Evolutionary conservation across 2,113 vertebrate genomes (phyloP).

Genomic region (Merops nubicus): DNA sequence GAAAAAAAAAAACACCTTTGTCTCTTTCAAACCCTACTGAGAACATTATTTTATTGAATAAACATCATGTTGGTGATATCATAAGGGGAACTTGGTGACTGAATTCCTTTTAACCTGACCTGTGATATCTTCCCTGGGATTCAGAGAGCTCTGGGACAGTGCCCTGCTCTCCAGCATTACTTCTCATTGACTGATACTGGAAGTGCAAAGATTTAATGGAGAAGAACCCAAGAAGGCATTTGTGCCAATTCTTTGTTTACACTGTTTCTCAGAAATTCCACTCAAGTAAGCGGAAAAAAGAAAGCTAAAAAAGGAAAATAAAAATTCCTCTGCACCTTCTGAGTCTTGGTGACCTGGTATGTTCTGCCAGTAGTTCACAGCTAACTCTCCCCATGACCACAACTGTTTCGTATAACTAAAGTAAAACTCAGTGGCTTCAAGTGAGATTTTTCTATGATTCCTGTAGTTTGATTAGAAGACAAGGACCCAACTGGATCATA

Average conservation of each 20-base stretch:
- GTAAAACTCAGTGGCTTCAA: background rate
- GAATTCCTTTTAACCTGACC: background rate
- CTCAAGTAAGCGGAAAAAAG: background rate
- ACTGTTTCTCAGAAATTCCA: background rate
- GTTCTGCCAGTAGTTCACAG: background rate
- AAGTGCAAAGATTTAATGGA: background rate
- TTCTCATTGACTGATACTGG: background rate
- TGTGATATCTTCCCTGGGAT: background rate
- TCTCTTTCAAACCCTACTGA: background rate
- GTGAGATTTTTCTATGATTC: background rate
- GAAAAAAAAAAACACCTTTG: background rate
- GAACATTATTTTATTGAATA: background rate
- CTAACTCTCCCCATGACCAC: background rate
- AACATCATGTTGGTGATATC: background rate
- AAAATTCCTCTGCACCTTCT: background rate
- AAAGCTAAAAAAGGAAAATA: background rate
- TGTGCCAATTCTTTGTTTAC: background rate
- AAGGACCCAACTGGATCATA: too few relatives aligned
- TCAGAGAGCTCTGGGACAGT: background rate
- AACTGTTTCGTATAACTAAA: background rate
- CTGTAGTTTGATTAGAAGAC: background rate
- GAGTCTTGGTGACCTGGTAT: background rate
- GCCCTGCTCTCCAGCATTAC: background rate
- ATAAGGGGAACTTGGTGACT: background rate
- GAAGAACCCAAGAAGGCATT: background rate